A percentile compares a stretch with the other conserved stretches of the same genome.
Evolutionary conservation across 2,797 vertebrate species (phyloP).

Genomic region (Mormyrus hasselquistii): DNA sequence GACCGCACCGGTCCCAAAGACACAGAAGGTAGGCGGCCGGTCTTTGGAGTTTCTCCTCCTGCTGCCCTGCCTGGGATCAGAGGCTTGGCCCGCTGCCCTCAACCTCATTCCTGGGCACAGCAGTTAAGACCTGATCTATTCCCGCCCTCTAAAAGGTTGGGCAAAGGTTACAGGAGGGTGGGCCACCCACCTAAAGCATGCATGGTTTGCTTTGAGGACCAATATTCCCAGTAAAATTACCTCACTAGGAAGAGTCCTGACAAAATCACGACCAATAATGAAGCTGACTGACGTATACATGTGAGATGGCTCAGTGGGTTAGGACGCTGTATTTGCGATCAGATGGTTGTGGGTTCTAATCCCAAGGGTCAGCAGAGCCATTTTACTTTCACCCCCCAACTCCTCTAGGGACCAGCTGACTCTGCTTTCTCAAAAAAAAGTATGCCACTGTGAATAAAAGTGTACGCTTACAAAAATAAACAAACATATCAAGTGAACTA

Average conservation of each 20-base stretch:
- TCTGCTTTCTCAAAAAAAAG: background rate
- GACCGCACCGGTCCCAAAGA: slow-evolving; percentile 77
- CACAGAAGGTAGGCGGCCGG: slow-evolving; percentile 75
- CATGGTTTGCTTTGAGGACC: background rate
- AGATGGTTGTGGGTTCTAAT: background rate
- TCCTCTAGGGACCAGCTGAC: background rate
- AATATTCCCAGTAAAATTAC: background rate
- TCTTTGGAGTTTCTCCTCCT: slow-evolving; percentile 52
- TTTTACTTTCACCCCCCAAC: background rate
- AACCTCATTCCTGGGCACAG: slow-evolving; percentile 49
- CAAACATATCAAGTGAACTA: background rate
- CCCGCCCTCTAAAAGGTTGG: background rate
- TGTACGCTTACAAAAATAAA: background rate
- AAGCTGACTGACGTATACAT: background rate
- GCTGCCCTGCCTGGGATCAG: slow-evolving; percentile 62
- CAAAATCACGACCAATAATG: background rate
- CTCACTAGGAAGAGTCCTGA: background rate
- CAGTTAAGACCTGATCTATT: background rate
- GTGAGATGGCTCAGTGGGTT: background rate
- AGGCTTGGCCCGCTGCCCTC: slow-evolving; percentile 21
- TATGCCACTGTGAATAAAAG: background rate
- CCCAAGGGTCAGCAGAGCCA: background rate
- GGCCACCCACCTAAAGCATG: background rate
- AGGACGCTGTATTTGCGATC: background rate
- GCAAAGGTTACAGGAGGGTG: background rate